Evolutionary conservation across 2,888 invertebrate genomes (phyloP).

Genomic region (Cryptocheilus praepositus): DNA sequence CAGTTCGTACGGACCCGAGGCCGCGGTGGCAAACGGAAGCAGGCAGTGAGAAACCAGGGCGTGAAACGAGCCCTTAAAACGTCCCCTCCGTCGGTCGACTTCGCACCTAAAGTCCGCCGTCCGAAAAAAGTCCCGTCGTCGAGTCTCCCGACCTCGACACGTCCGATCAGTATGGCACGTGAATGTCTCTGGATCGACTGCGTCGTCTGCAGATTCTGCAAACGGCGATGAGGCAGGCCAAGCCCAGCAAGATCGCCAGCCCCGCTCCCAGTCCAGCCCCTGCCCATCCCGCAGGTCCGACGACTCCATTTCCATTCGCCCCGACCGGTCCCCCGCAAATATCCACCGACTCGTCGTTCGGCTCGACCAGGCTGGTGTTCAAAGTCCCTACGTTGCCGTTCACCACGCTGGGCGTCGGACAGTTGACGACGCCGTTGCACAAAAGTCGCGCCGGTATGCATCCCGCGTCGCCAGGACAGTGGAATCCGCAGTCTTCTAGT

Average conservation of each 20-base stretch:
- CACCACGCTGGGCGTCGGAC: constrained; percentile 80
- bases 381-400: constrained; percentile 45
- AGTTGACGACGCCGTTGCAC: constrained; percentile 92
- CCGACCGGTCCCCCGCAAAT: constrained; percentile 79
- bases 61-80: too few species aligned
- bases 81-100: too few species aligned
- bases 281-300: constrained; percentile 77
- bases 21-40: too few species aligned
- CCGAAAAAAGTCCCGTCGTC: too few species aligned
- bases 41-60: too few species aligned
- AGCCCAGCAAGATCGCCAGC: constrained; percentile 78
- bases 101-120: too few species aligned
- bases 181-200: constrained; percentile 78
- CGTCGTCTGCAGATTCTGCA: constrained; percentile 81
- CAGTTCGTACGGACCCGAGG: too few species aligned
- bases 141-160: neutral
- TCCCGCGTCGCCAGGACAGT: constrained; percentile 89
- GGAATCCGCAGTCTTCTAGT: constrained; percentile 87
- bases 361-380: constrained; percentile 61
- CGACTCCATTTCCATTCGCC: constrained; percentile 75
- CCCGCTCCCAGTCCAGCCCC: constrained; percentile 80
- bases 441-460: constrained; percentile 90
- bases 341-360: constrained; percentile 87
- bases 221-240: constrained; percentile 78
- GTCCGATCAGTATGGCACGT: constrained; percentile 78